Evolutionary conservation across 2,888 invertebrate species (phyloP).

Genomic region (Geotrupes spiniger): DNA sequence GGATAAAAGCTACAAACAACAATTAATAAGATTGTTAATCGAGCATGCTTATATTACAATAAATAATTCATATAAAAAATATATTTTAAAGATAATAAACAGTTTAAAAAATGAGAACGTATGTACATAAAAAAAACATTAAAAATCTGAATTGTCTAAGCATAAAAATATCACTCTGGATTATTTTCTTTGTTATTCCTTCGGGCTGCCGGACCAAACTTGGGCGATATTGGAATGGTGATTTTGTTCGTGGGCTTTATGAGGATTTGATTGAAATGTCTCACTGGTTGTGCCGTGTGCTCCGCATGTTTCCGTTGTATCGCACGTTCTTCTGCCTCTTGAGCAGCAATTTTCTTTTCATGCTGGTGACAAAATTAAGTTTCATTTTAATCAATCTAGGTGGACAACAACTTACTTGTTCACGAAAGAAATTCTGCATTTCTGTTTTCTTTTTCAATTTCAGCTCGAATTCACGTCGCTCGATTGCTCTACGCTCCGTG

Average conservation of each 20-base stretch:
- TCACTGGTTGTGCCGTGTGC: slow-evolving; percentile 63
- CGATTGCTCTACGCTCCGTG: slow-evolving; percentile 62
- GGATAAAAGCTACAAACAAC: no score
- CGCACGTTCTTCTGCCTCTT: slow-evolving; percentile 54
- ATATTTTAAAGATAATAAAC: no score
- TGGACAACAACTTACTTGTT: slow-evolving; percentile 24
- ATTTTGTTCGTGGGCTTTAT: slow-evolving; percentile 56
- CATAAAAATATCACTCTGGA: no score
- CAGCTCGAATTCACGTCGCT: slow-evolving; percentile 61
- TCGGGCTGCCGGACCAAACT: slow-evolving; percentile 39
- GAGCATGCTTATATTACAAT: no score
- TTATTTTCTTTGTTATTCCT: not conserved
- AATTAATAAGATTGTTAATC: no score
- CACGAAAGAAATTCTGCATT: no score
- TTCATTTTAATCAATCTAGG: slow-evolving; percentile 7
- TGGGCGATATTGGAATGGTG: slow-evolving; percentile 65
- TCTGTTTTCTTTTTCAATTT: slow-evolving; percentile 57
- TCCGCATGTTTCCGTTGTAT: slow-evolving; percentile 58
- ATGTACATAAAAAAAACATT: no score
- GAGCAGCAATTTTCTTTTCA: slow-evolving; percentile 44
- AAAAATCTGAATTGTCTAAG: no score
- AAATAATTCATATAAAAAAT: no score
- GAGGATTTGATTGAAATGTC: slow-evolving; percentile 52
- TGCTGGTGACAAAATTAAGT: slow-evolving; percentile 46
- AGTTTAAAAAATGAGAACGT: no score